Base-by-base conservation (phyloP, 2,113 vertebrate species). In the Chelonoidis abingdonii region DNA sequence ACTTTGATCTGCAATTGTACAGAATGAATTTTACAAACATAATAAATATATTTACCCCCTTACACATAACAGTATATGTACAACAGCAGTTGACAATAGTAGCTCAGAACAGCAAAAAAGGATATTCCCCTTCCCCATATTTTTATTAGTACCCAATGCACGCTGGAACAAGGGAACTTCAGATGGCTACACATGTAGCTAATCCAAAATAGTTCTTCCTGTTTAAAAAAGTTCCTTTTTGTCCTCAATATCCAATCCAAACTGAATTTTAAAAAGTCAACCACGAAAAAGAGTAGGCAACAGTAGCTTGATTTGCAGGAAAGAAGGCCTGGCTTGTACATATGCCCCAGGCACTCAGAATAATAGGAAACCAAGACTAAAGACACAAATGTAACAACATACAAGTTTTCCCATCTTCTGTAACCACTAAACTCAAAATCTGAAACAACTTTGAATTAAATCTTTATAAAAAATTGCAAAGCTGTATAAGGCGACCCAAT, bases 21-120 rank as follows among this genome's bases (percentile, higher is more conserved):
- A 98, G 98, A 98, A 98, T 98, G 97, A 98, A 98, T 98, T 98
- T 98, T 98, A 99, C 98, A 99, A 99, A 99, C 98, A 98, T 99
- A 98, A 98, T 98, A 99, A 99, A 99, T 99, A 99, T 98, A 99
- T 98, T 98, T 98, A 98, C 97, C 98, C 95, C 98, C 98, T 98
- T 98, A 98, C 98, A 98, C 98, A 98, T 97, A 98, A 98, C 97
- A 98, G 97, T 98, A 97, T 98, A 99, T 98, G 98, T 98, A 98
- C 98, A 99, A 99, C 98, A 99, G 98, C 98, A 98, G 98, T 98
- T 98, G 97, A 98, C 98, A 98, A 98, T 97, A 98, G 97, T 98
- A 98, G 98, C 98, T 98, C 98, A 97, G 97, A 98, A 98, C 97
- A 98, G 98, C 98, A 98, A 98, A 97, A 97, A 98, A 98, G 96